Evolutionary conservation across 1,140 invertebrate species (phyloP), one percentile per base, ranked within the genome.

Genomic region (Spodoptera frugiperda): DNA sequence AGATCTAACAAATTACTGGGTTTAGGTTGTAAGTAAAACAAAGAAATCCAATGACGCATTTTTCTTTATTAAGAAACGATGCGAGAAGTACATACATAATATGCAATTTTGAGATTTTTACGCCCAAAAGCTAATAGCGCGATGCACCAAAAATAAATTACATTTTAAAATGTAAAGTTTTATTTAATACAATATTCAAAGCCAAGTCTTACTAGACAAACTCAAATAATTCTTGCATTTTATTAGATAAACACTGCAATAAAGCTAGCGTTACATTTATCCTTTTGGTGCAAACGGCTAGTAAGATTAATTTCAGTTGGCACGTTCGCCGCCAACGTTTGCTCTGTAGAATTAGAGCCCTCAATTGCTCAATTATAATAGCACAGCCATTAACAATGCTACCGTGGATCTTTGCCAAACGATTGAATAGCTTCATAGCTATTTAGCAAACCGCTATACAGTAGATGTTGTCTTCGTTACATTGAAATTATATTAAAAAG

Each of bases 331-430:
- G 80, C 78, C 78, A 79, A 83, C 71, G 61, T 14, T 75, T 77
- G 71, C 76, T 74, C 79, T 80, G 79, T 80, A 78, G 76, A 82
- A 49, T 57, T 53, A 78, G 80, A 87, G 82, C 80, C 85, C 83
- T 85, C 76, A 83, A 79, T 82, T 68, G 77, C 81, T 82, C 73
- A 80, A 82, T 81, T 83, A 84, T 81, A 65, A 84, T 85, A 87
- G 86, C 90, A 92, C 90, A 92, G 89, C 90, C 89, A 88, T 91
- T 76, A 57, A 87, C 81, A 70, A 87, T 85, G 81, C 85, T 87
- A 80, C 75, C 67, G 68, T 82, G 87, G 88, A 84, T 76, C 80
- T 78, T 74, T 78, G 84, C 82, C 82, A 89, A 86, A 83, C 79
- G 68, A 80, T 74, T 73, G 51, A 75, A 84, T 85, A 87, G 79